Conservation (phyloP, 2,888 invertebrate species). For the Mactromeris polynyma region DNA sequence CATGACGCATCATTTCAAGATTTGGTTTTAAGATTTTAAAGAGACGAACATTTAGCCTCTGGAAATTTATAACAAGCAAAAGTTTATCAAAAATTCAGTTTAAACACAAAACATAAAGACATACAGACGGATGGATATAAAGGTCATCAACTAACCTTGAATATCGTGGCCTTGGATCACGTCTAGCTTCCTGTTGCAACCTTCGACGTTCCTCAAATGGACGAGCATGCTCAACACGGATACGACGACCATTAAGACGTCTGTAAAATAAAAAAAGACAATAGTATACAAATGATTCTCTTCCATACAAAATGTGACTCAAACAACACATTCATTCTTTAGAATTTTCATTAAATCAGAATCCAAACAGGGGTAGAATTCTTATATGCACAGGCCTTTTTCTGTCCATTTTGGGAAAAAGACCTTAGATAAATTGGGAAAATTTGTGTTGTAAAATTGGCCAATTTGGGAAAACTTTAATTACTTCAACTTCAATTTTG, state of each 20-base stretch:
- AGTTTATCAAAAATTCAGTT: neutral
- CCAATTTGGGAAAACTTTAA: too few relatives aligned
- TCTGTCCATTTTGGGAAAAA: too few relatives aligned
- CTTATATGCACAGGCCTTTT: too few relatives aligned
- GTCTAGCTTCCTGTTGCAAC: slow-evolving; percentile 53
- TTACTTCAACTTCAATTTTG: too few relatives aligned
- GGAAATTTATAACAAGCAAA: neutral
- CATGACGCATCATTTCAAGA: neutral
- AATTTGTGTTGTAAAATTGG: too few relatives aligned
- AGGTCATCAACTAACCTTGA: slow-evolving; percentile 21
- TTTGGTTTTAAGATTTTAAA: neutral
- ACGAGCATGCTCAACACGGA: slow-evolving; percentile 84
- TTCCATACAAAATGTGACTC: too few relatives aligned
- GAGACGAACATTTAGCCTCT: neutral
- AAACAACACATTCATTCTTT: too few relatives aligned
- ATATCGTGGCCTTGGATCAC: slow-evolving; percentile 4
- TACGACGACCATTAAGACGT: slow-evolving; percentile 79
- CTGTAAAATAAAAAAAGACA: slow-evolving; percentile 67
- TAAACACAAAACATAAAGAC: neutral
- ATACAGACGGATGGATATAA: neutral
- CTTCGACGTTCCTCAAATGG: slow-evolving; percentile 77
- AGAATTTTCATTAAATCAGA: too few relatives aligned
- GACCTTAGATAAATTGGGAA: too few relatives aligned
- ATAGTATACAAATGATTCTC: too few relatives aligned
- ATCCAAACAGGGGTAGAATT: too few relatives aligned